Evolutionary conservation across 2,888 invertebrate species (phyloP), one percentile per base, ranked within the genome.

Genomic region (Morinoia aosen): DNA sequence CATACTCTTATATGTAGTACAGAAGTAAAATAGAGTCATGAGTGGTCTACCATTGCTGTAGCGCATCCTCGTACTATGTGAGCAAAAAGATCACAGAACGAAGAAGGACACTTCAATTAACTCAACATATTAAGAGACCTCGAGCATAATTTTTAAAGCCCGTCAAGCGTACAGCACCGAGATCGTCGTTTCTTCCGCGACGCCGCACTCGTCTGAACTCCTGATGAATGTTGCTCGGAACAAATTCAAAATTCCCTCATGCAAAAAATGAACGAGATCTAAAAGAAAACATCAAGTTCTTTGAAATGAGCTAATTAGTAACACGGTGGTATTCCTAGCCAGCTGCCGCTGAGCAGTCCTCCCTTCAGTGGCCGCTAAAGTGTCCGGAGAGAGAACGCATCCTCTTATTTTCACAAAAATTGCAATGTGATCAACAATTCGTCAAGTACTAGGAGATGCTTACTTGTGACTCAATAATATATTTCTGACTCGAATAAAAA

Each of bases 281-380:
- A 76, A 76, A 76, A 76, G 61, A 76, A 76, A 76, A 76, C 33
- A 76, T 76, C 76, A 76, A 76, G 76, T 76, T 76, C 76, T 76
- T 76, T 76, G 76, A 76, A 7, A 76, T 10, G 76, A 76, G 76
- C 76, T 76, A 76, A 76, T 76, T 76, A 76, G 76, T 25, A 33
- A 76, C 76, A 16, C 25, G 33, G 76, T 76, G 10, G 25, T 33
- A 33, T 7, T 76, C 33, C 33, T 33, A 25, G 76, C 33, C 25
- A 25, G 19, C 10, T 76, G 33, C 76, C 10, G 7, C 76, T 76
- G 76, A 76, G 33, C 19, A 76, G 76, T 33, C 76, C 25, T 33
- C 33, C 76, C 76, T 33, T 76, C 25, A 76, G 33, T 76, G 76
- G 76, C 25, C 33, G 76, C 76, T 76, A 33, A 76, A 76, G 76